These are phyloP conservation scores for Podarcis cretensis DNA, from an alignment of 2,113 vertebrate species.

Conservation along the genomic window DNA sequence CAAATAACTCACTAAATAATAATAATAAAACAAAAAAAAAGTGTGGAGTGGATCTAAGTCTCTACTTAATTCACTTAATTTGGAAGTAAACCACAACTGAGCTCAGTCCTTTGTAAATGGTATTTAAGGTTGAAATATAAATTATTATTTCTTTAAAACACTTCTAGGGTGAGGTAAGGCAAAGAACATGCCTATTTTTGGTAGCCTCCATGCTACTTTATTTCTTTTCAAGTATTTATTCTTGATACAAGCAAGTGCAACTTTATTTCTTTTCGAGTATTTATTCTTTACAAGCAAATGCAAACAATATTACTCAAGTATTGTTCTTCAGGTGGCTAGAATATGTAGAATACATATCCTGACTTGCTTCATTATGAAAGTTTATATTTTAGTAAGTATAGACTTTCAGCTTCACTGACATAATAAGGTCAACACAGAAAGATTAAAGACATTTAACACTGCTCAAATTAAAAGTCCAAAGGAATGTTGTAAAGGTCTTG, in stretches of 20 bases:
- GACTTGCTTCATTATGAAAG: not conserved
- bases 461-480: not conserved
- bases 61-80: not conserved
- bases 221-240: not conserved
- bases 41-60: not conserved
- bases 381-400: not conserved
- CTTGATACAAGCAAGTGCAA: not conserved
- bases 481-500: not conserved
- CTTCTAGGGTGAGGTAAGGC: not conserved
- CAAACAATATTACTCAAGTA: too few species aligned
- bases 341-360: not conserved
- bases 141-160: not conserved
- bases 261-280: not conserved
- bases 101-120: not conserved
- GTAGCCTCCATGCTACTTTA: not conserved
- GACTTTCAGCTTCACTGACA: not conserved
- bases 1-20: not conserved
- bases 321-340: not conserved
- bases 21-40: not conserved
- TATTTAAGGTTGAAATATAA: not conserved
- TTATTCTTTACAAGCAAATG: not conserved
- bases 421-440: not conserved
- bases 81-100: not conserved
- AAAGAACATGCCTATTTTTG: not conserved
- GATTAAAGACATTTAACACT: not conserved